A percentile compares a stretch with the other conserved stretches of the same genome.
phyloP scores from a whole-genome alignment of 1,140 invertebrate genomes.

The Aradophagus sp. region DNA sequence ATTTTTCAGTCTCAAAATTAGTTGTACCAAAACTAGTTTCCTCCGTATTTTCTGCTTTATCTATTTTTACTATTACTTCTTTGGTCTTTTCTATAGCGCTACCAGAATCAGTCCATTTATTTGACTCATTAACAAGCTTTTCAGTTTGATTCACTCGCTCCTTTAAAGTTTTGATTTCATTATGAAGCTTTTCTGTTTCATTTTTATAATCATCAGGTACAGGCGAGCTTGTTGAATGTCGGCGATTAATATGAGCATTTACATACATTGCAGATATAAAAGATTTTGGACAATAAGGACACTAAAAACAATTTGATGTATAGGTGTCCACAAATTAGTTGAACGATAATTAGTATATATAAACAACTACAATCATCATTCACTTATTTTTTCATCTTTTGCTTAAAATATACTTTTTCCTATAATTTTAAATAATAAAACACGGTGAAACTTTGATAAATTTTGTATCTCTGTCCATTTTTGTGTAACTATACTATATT shows the following conservation, averaged over 20 bases:
- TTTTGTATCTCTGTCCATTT: too few species aligned
- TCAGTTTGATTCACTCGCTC: conserved; percentile 77
- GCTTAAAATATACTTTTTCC: too few species aligned
- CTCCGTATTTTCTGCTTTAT: conserved; percentile 58
- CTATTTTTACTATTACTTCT: conserved; percentile 55
- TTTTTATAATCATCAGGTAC: conserved; percentile 67
- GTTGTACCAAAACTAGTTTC: conserved; percentile 38
- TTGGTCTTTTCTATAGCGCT: conserved; percentile 35
- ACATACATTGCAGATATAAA: conserved; percentile 68
- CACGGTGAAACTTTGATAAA: too few species aligned
- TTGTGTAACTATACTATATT: too few species aligned
- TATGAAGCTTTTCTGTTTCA: conserved; percentile 76
- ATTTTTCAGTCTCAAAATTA: conserved; percentile 11
- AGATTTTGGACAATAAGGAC: conserved; percentile 70
- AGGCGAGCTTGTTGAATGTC: conserved; percentile 63
- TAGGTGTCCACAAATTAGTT: too few species aligned
- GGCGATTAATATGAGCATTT: conserved; percentile 65
- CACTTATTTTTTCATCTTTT: too few species aligned
- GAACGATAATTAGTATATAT: too few species aligned
- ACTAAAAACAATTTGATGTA: conserved; percentile 59
- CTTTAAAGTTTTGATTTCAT: conserved; percentile 78
- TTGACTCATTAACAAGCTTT: conserved; percentile 71
- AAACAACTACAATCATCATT: too few species aligned
- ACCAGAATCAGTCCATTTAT: conserved; percentile 71
- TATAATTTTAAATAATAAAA: too few species aligned